Percentiles rank a stretch among this genome's conserved stretches.
Conservation (phyloP, 1,140 invertebrate species). For the Drosophila bocqueti region DNA sequence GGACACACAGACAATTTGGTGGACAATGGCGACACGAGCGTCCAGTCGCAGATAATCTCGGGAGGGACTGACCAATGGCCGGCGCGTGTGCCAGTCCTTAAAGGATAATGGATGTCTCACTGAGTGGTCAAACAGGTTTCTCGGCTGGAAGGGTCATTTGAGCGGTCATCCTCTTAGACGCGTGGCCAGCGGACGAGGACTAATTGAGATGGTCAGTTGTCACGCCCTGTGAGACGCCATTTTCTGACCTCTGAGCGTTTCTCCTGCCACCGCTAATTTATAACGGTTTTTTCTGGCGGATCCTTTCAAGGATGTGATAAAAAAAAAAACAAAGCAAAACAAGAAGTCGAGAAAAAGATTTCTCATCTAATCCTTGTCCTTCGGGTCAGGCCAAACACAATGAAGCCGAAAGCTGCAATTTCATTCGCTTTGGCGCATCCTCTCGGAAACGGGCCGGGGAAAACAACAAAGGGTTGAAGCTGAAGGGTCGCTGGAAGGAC, state of each 20-base stretch:
- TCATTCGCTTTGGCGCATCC: conserved; percentile 74
- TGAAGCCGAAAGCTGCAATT: conserved; percentile 72
- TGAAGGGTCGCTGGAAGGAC: conserved; percentile 63
- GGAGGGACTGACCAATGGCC: conserved; percentile 68
- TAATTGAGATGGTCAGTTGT: conserved; percentile 57
- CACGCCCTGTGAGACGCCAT: conserved; percentile 12
- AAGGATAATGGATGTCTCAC: conserved; percentile 44
- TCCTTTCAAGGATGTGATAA: conserved; percentile 21
- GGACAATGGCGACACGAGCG: conserved; percentile 35
- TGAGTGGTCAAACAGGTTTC: conserved; percentile 68
- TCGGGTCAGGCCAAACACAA: conserved; percentile 44
- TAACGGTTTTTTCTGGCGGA: conserved; percentile 66
- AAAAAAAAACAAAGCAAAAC: conserved; percentile 8
- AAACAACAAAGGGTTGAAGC: conserved; percentile 73
- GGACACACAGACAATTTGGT: conserved; percentile 35
- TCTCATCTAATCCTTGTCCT: conserved; percentile 57
- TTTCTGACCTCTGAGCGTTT: background rate
- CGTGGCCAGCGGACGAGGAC: conserved; percentile 46
- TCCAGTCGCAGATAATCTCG: conserved; percentile 53
- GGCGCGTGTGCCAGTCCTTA: conserved; percentile 40
- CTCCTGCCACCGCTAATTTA: conserved; percentile 35
- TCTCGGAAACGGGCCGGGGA: conserved; percentile 20
- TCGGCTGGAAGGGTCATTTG: conserved; percentile 37
- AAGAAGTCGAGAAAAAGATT: conserved; percentile 58
- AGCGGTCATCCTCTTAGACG: conserved; percentile 43